phyloP scores from a whole-genome alignment of 2,888 invertebrate genomes.

The Himalopsyche japonica region DNA sequence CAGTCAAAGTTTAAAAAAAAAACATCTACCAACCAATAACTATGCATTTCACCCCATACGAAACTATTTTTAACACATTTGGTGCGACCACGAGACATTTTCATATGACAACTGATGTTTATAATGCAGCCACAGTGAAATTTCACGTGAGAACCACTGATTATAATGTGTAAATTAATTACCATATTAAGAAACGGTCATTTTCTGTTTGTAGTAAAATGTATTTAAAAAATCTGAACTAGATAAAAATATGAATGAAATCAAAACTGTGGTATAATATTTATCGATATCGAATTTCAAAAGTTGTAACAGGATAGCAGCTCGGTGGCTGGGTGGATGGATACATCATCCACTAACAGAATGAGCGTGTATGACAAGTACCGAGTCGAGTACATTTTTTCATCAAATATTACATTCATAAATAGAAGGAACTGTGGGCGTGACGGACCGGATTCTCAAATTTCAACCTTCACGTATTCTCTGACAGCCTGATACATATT shows the following conservation, averaged over 20 bases:
- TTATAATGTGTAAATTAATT: no score
- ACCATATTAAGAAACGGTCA: neutral
- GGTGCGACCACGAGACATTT: no score
- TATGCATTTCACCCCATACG: no score
- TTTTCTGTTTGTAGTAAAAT: neutral
- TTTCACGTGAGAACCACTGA: no score
- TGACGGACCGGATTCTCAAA: constrained; percentile 1
- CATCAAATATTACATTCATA: constrained; percentile 4
- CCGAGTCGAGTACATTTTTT: neutral
- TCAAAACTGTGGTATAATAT: neutral
- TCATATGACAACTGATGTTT: no score
- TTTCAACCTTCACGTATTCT: constrained; percentile 1
- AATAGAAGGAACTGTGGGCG: constrained; percentile 16
- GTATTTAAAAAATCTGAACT: neutral
- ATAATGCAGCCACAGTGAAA: no score
- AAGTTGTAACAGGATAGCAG: neutral
- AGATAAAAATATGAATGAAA: neutral
- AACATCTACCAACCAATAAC: no score
- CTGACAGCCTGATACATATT: constrained; percentile 12
- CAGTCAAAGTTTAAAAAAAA: no score
- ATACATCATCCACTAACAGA: neutral
- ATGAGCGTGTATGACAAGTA: neutral
- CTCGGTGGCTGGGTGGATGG: neutral
- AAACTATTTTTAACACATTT: no score
- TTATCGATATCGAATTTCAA: neutral